These are phyloP conservation scores for Allolobophora icterica DNA, from an alignment of 2,888 invertebrate species.

Conservation along the genomic window DNA sequence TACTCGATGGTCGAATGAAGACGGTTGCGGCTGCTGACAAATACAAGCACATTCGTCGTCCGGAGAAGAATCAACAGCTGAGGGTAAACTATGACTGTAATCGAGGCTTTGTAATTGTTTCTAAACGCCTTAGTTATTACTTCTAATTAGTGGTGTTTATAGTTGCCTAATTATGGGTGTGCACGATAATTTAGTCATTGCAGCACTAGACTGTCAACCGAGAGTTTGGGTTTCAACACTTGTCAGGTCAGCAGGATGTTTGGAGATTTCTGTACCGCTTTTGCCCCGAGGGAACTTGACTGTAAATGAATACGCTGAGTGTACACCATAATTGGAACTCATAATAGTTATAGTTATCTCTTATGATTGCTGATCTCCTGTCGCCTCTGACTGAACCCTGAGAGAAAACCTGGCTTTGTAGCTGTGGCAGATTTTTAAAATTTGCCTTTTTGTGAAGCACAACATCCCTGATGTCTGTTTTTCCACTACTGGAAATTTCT, in stretches of 20 bases:
- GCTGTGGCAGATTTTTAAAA: too few relatives aligned
- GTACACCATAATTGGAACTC: not conserved
- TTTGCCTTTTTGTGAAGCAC: too few relatives aligned
- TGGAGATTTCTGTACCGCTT: not conserved
- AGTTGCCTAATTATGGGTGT: not conserved
- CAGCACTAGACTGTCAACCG: not conserved
- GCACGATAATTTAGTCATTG: not conserved
- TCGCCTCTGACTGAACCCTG: too few relatives aligned
- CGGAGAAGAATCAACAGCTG: not conserved
- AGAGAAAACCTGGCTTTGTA: too few relatives aligned
- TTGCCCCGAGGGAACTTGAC: not conserved
- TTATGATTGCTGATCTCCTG: not conserved
- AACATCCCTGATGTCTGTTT: too few relatives aligned
- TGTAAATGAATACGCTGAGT: not conserved
- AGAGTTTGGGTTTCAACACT: not conserved
- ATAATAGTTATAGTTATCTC: not conserved
- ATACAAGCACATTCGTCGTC: conserved; percentile 24
- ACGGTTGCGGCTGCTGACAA: conserved; percentile 8
- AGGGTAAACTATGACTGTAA: too few relatives aligned
- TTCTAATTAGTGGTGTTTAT: not conserved
- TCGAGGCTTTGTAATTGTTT: not conserved
- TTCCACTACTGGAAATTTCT: too few relatives aligned
- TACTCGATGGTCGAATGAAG: not conserved
- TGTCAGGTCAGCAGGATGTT: not conserved
- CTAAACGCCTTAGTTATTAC: not conserved